phyloP scores from a whole-genome alignment of 2,888 invertebrate species.

The Steinernema carpocapsae region DNA sequence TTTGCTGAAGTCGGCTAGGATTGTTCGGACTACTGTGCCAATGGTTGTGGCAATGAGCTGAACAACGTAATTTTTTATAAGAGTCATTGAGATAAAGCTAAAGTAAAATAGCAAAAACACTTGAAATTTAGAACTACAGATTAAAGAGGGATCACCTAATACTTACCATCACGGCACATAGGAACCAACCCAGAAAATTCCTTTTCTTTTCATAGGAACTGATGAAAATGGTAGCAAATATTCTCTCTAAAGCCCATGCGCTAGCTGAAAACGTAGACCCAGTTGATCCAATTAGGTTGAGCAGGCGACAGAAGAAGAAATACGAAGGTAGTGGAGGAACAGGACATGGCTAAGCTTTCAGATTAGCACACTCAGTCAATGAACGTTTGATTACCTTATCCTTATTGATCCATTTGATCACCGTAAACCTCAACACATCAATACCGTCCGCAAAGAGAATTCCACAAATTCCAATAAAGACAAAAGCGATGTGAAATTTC shows the following conservation, averaged over 20 bases:
- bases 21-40: background rate
- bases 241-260: background rate
- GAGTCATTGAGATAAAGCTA: too few relatives aligned
- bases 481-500: background rate
- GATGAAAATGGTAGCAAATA: conserved; percentile 9
- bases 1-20: background rate
- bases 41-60: too few relatives aligned
- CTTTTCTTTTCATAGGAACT: background rate
- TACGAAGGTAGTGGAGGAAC: background rate
- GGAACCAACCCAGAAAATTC: background rate
- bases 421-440: background rate
- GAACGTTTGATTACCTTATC: background rate
- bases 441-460: background rate
- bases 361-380: too few relatives aligned
- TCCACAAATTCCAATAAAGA: background rate
- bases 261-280: conserved; percentile 7
- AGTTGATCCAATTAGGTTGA: background rate
- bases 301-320: background rate
- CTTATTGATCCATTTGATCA: background rate
- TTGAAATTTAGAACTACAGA: too few relatives aligned
- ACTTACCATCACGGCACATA: background rate
- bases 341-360: background rate
- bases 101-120: too few relatives aligned
- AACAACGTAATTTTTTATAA: too few relatives aligned
- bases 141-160: too few relatives aligned